Base-by-base conservation (phyloP, 2,888 invertebrate species). In the Chloromyia formosa region DNA sequence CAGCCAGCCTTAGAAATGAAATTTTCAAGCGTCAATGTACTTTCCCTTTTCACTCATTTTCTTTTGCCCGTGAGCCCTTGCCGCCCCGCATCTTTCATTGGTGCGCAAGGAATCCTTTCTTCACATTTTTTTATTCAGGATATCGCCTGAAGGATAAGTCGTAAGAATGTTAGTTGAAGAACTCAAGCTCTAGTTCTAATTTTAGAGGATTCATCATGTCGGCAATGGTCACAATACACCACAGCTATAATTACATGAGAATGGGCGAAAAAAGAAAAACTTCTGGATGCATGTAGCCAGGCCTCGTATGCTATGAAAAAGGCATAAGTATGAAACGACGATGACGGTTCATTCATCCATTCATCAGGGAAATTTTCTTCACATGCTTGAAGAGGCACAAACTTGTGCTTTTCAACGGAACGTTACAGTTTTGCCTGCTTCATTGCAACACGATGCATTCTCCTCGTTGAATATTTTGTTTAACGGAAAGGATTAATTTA, bases 401-500 rank as follows among this genome's bases (percentile, higher is more conserved):
- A 35, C 66, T 66, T 45, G 45, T 16, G 20, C 27, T 49, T 56
- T 56, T 56, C 56, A 56, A 10, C 22, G 16, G 27, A 35, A 35
- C 27, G 27, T 16, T 12, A 14, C 53, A 53, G n/a, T 53, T 14
- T 16, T 53, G n/a, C 5, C 10, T 16, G 20, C 56, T 56, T 10
- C 22, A 4, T 20, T 16, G 56, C 14, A 18, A 20, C 22, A 40
- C n/a, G 9, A n/a, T 40, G 18, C 35, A 40, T 45, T 12, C 66
- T 45, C 12, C 14, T 22, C 27, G 4, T 20, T 66, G 49, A 14
- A 66, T 22, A 66, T 42, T 71, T 71, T 56, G 56, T 53, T 56
- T 40, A 71, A 56, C 71, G 71, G 58, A 58, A 71, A 71, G 71
- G 71, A 71, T 71, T 71, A 71, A 71, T 71, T 71, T 56, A 71